Conservation (phyloP, 2,888 invertebrate genomes). For the Drosophila anomalata region DNA sequence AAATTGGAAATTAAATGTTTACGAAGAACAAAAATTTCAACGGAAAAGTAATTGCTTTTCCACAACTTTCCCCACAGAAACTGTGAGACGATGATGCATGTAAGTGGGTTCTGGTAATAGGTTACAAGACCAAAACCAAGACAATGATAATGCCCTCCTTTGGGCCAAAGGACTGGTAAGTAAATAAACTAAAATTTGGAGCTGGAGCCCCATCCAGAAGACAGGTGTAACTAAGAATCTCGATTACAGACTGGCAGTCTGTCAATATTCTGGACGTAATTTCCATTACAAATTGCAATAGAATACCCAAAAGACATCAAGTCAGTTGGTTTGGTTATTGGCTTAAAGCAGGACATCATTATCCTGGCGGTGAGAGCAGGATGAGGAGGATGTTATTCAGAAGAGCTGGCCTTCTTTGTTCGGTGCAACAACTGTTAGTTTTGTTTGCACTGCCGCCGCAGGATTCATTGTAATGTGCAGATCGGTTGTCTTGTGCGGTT, state of each 20-base stretch:
- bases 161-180: neutral
- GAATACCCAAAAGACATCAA: conserved; percentile 22
- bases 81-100: conserved; percentile 3
- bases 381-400: conserved; percentile 1
- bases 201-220: neutral
- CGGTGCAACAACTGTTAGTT: conserved; percentile 65
- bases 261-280: conserved; percentile 12
- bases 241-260: conserved; percentile 7
- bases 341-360: conserved; percentile 57
- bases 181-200: neutral
- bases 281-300: neutral
- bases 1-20: conserved; percentile 79
- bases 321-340: conserved; percentile 37
- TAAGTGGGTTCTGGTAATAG: conserved; percentile 3
- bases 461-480: conserved; percentile 76
- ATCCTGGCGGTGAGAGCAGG: conserved; percentile 32
- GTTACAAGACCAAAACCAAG: conserved; percentile 3
- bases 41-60: conserved; percentile 76
- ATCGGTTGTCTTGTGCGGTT: conserved; percentile 63
- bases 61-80: conserved; percentile 33
- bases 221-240: conserved; percentile 10
- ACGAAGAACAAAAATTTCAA: conserved; percentile 75
- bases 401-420: conserved; percentile 1
- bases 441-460: conserved; percentile 72
- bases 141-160: neutral